Percentiles rank a stretch among this genome's conserved stretches.
Evolutionary conservation across 2,797 vertebrate genomes (phyloP).

Genomic region (Enteromius radiatus): DNA sequence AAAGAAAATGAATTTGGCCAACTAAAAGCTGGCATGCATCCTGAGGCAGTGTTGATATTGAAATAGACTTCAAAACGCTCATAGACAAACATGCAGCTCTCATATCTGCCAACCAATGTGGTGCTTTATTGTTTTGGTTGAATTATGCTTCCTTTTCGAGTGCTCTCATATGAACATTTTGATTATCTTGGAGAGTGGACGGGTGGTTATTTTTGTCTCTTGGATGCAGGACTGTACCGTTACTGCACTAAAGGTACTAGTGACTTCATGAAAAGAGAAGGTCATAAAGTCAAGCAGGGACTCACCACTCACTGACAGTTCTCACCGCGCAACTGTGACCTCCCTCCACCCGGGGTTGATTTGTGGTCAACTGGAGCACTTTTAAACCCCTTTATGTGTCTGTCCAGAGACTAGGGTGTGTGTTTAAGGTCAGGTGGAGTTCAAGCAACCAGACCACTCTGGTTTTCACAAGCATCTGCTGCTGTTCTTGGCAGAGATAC

Average conservation of each 20-base stretch:
- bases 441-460: conserved; percentile 41
- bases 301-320: conserved; percentile 43
- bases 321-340: conserved; percentile 31
- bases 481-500: conserved; percentile 33
- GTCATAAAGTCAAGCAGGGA: conserved; percentile 44
- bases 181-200: conserved; percentile 29
- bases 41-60: conserved; percentile 28
- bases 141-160: conserved; percentile 29
- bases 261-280: conserved; percentile 45
- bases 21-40: conserved; percentile 3
- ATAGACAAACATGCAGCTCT: conserved; percentile 23
- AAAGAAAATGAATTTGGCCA: background rate
- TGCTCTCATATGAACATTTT: conserved; percentile 38
- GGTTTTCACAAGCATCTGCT: conserved; percentile 41
- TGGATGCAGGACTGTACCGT: background rate
- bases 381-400: conserved; percentile 45
- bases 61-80: conserved; percentile 30
- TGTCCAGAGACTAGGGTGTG: conserved; percentile 39
- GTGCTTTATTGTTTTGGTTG: conserved; percentile 39
- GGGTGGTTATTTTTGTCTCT: conserved; percentile 27
- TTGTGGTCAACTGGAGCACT: conserved; percentile 46
- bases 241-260: conserved; percentile 17
- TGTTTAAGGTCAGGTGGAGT: conserved; percentile 46
- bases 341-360: conserved; percentile 40
- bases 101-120: conserved; percentile 34